Evolutionary conservation across 2,888 invertebrate species (phyloP).

Genomic region (Lathronympha strigana): DNA sequence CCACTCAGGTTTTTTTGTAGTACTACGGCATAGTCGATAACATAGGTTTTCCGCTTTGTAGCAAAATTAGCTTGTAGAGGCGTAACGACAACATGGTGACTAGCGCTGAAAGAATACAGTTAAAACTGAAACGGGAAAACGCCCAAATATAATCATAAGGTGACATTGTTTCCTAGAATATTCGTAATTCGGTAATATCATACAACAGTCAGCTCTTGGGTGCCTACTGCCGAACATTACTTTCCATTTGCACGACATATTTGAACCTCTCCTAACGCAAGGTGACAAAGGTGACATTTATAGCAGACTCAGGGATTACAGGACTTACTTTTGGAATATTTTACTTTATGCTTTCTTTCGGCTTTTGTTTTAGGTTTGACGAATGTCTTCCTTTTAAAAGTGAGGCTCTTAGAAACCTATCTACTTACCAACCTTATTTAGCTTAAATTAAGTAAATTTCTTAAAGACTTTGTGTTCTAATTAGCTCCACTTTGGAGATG

Average conservation of each 20-base stretch:
- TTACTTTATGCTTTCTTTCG: not conserved
- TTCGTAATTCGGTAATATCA: constrained; percentile 9
- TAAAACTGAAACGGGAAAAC: no score
- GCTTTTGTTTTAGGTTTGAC: constrained; percentile 12
- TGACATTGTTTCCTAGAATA: not conserved
- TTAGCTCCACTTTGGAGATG: no score
- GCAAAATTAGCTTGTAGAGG: no score
- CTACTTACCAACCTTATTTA: no score
- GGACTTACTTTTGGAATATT: constrained; percentile 25
- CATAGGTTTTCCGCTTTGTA: no score
- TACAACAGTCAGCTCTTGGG: constrained; percentile 21
- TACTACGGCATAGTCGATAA: no score
- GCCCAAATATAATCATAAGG: no score
- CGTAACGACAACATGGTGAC: no score
- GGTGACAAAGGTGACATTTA: constrained; percentile 39
- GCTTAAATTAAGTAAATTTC: no score
- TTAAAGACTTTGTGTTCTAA: no score
- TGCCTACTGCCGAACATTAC: constrained; percentile 29
- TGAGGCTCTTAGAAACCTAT: not conserved
- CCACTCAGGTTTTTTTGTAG: no score
- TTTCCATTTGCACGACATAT: constrained; percentile 35
- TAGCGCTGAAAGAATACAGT: no score
- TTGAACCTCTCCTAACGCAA: constrained; percentile 25
- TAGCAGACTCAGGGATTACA: constrained; percentile 27
- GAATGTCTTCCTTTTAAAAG: not conserved